phyloP scores from a whole-genome alignment of 2,888 invertebrate species.

The Xylota segnis region DNA sequence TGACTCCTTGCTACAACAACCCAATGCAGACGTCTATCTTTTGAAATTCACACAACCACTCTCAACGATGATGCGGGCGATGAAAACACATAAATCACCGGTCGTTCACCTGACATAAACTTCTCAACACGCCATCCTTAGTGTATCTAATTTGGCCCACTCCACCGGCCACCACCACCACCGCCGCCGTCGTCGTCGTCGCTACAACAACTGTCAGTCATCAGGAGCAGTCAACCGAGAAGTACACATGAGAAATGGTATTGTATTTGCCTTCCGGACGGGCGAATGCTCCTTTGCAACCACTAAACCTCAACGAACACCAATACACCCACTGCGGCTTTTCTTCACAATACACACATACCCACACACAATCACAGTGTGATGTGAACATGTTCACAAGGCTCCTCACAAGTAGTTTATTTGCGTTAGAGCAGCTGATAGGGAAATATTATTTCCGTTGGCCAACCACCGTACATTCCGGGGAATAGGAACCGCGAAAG shows the following conservation, averaged over 20 bases:
- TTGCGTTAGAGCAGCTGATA: constrained; percentile 27
- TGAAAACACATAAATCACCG: constrained; percentile 29
- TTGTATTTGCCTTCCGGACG: constrained; percentile 22
- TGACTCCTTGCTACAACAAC: not conserved
- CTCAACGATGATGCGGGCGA: not conserved
- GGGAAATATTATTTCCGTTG: constrained; percentile 49
- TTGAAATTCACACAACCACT: not conserved
- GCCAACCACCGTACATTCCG: constrained; percentile 29
- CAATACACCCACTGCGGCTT: constrained; percentile 3
- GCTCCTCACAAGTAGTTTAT: constrained; percentile 10
- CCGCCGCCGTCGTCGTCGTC: no score
- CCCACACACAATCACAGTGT: not conserved
- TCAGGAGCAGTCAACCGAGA: constrained; percentile 30
- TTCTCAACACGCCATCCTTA: constrained; percentile 2
- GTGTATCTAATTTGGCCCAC: constrained; percentile 9
- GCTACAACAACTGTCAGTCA: constrained; percentile 27
- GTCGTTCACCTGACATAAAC: constrained; percentile 36
- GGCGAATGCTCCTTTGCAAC: not conserved
- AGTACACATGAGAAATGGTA: constrained; percentile 29
- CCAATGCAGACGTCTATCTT: not conserved
- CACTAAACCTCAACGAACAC: not conserved
- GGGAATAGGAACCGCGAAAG: constrained; percentile 33
- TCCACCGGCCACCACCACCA: not conserved
- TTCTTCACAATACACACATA: not conserved
- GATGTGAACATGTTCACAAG: constrained; percentile 10